These are phyloP conservation scores for Helleia helle DNA, from an alignment of 2,888 invertebrate genomes.

Conservation along the genomic window DNA sequence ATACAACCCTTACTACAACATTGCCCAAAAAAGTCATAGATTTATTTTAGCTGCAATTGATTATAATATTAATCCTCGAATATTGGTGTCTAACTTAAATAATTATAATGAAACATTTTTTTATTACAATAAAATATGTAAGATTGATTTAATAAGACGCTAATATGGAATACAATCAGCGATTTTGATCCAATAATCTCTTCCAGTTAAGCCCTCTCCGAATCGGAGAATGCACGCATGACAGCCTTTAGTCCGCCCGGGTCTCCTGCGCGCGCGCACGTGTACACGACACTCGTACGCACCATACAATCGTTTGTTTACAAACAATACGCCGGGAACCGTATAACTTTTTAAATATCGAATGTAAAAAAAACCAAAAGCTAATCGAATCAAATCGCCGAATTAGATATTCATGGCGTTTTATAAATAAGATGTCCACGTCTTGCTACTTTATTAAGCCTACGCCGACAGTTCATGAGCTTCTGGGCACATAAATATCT, in stretches of 20 bases:
- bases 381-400: neutral
- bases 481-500: slow-evolving; percentile 53
- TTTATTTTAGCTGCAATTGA: neutral
- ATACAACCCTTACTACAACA: neutral
- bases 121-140: no score
- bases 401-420: slow-evolving; percentile 42
- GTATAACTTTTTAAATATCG: neutral
- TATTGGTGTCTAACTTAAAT: no score
- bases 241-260: slow-evolving; percentile 64
- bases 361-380: neutral
- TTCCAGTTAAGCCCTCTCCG: slow-evolving; percentile 25
- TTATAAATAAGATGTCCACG: slow-evolving; percentile 60
- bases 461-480: slow-evolving; percentile 46
- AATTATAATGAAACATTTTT: no score
- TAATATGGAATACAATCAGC: no score
- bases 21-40: neutral
- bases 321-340: slow-evolving; percentile 29
- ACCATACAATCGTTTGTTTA: slow-evolving; percentile 43
- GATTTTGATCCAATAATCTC: slow-evolving; percentile 21
- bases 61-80: no score
- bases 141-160: no score
- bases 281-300: slow-evolving; percentile 30
- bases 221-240: slow-evolving; percentile 54
- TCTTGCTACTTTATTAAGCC: slow-evolving; percentile 50
- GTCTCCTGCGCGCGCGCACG: slow-evolving; percentile 66